Percentiles rank a stretch among this genome's conserved stretches.
Evolutionary conservation across 2,797 vertebrate genomes (phyloP).

Genomic region (Spheniscus humboldti): DNA sequence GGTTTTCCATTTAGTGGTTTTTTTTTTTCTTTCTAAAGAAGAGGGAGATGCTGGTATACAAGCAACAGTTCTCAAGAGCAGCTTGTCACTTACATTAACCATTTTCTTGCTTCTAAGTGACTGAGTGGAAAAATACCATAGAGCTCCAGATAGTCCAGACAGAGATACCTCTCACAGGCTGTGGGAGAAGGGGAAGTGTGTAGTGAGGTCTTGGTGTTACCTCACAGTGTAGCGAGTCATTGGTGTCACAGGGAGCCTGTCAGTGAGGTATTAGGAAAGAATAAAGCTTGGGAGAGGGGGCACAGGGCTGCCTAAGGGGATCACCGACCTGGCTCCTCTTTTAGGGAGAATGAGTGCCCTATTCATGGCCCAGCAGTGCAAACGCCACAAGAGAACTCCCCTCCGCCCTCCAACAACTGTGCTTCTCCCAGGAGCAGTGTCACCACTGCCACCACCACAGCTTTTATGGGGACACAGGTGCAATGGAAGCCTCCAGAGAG

Average conservation of each 20-base stretch:
- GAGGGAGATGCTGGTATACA: not conserved
- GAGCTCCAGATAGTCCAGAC: not conserved
- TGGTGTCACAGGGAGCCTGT: not conserved
- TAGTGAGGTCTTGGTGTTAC: not conserved
- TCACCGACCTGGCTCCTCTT: not conserved
- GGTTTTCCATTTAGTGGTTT: not conserved
- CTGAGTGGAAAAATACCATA: not conserved
- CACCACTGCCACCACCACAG: not conserved
- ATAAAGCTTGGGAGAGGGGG: not conserved
- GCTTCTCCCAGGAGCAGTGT: not conserved
- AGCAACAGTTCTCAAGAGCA: not conserved
- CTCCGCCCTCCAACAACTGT: not conserved
- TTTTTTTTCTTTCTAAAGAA: not conserved
- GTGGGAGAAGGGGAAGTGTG: not conserved
- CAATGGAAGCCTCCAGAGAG: not conserved
- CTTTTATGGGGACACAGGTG: not conserved
- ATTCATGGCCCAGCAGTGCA: not conserved
- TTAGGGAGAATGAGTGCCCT: not conserved
- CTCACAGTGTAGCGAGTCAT: accelerated
- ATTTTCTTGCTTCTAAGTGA: not conserved
- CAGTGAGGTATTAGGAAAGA: not conserved
- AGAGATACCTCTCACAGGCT: not conserved
- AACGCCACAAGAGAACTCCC: not conserved
- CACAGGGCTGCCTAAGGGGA: not conserved
- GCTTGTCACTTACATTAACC: not conserved